phyloP scores from a whole-genome alignment of 2,888 invertebrate species.

The Drosophila anceps region DNA sequence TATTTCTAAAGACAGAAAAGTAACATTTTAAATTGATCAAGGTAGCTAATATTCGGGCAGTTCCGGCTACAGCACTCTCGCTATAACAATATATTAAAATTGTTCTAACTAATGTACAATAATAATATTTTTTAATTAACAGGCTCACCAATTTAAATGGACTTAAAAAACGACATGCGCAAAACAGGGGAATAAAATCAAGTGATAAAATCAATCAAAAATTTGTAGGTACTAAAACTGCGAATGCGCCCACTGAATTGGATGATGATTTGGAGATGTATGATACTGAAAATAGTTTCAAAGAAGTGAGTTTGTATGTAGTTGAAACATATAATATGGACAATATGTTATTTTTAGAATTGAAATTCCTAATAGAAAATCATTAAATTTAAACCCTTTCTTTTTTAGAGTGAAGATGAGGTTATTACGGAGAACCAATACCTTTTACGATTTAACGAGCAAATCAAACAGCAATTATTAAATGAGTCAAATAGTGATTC shows the following conservation, averaged over 20 bases:
- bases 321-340: neutral
- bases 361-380: neutral
- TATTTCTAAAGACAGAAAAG: neutral
- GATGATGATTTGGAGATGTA: constrained; percentile 63
- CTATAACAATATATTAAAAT: neutral
- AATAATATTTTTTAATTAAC: neutral
- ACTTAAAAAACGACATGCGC: constrained; percentile 63
- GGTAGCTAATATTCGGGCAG: neutral
- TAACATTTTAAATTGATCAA: neutral
- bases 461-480: constrained; percentile 80
- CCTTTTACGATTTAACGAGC: constrained; percentile 80
- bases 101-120: neutral
- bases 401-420: constrained; percentile 74
- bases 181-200: constrained; percentile 25
- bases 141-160: constrained; percentile 81
- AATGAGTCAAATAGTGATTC: constrained; percentile 81
- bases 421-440: constrained; percentile 82
- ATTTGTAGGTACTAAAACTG: constrained; percentile 30
- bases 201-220: constrained; percentile 57
- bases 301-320: constrained; percentile 79
- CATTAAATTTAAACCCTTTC: neutral
- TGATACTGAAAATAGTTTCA: constrained; percentile 73
- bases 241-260: constrained; percentile 33
- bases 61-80: too few relatives aligned
- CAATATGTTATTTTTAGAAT: neutral